Base-by-base conservation (phyloP, 2,113 vertebrate species). In the Reinhardtius hippoglossoides region DNA sequence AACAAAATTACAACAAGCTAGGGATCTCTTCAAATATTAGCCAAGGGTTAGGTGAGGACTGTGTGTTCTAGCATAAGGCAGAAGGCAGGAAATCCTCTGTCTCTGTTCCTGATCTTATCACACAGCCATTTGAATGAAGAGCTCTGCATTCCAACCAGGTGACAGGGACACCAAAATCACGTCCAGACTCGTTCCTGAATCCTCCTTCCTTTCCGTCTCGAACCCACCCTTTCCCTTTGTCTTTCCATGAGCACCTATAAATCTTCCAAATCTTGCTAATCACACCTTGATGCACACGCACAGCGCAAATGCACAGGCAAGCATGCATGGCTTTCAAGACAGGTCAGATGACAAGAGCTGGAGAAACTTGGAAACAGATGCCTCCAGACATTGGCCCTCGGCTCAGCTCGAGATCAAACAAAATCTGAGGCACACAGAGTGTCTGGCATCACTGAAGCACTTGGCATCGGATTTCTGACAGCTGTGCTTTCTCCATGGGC, bases 141-240 rank as follows among this genome's bases (percentile, higher is more conserved):
- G 80, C 68, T 82, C 85, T 79, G 71, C 92, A 93, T 93, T 94
- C 92, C 90, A 89, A 84, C 82, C 79, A 92, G 85, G 87, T 91
- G 92, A 91, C 87, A 90, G 77, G 74, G 87, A 92, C 90, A 85
- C 69, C 46, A 35, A 84, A 74, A 58, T 82, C 89, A 84, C 60
- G 93, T 75, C 80, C 74, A 81, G 81, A 91, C 89, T 87, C 70
- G 82, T 78, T 72, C 72, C 67, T 40, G 56, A 75, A 58, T 24
- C 86, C 64, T 82, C 77, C 75, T 82, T 81, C 76, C 58, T 63
- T n/a, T 78, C 73, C 21, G 69, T 74, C 67, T 77, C 8, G 3
- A 42, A 67, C 46, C 16, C 67, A 81, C 65, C 57, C 64, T 21
- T 59, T 70, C 40, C 60, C 20, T 84, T 73, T 42, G 77, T 88